Evolutionary conservation across 2,113 vertebrate species (phyloP), one percentile per base, ranked within the genome.

Genomic region (Pseudopipra pipra): DNA sequence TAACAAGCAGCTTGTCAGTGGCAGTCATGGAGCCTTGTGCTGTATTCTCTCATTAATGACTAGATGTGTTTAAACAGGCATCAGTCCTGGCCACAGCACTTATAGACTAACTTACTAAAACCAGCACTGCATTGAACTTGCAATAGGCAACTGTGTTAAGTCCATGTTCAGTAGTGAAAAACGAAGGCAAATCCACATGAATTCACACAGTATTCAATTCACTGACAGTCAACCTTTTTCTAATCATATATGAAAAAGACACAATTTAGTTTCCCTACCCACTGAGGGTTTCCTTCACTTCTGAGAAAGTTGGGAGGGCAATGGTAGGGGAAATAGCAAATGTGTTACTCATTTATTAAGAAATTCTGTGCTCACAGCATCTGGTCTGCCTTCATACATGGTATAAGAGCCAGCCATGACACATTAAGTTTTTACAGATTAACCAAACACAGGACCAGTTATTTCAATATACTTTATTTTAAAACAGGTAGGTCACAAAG

Each of bases 381-480:
- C 35, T 63, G 13, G 6, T 23, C 43, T 71, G 43, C 9, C 61
- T 59, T 71, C 41, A 41, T 11, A 51, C 4, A 43, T 35, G 12
- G 14, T 66, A 0, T 5, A 71, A 70, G 10, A 81, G 25, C 30
- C 39, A 91, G 9, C 33, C 22, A 58, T 27, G 3, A 78, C 31
- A 14, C 22, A 52, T 9, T 17, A 24, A 25, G 52, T 81, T 81
- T 28, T 66, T 35, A 90, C 20, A 91, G 49, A 71, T 22, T 21
- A 41, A 55, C 5, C 61, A 89, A 96, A 89, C 84, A 72, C 35
- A 59, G 20, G 33, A 58, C 62, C 30, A 56, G 59, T 97, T 97
- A 97, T 97, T 97, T 97, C 95, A 98, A 98, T 97, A 98, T 94
- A 95, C 85, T 98, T 98, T 98, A 98, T 98, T 98, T 97, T 96